Evolutionary conservation across 1,140 invertebrate species (phyloP).

Genomic region (Eumaeus atala): DNA sequence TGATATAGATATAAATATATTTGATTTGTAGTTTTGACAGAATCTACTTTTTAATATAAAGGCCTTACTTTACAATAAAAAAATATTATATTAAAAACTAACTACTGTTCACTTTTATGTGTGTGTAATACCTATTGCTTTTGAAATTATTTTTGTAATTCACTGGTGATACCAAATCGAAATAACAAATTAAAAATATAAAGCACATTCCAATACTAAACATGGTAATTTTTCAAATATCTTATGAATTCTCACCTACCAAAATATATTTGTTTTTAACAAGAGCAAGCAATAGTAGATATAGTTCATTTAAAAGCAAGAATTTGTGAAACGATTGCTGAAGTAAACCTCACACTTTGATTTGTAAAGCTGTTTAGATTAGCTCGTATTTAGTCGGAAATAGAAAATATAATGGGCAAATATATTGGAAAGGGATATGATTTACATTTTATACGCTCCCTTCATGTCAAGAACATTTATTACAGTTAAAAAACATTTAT

Average conservation of each 20-base stretch:
- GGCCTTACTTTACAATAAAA: no score
- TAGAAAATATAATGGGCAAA: not conserved
- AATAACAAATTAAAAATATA: not conserved
- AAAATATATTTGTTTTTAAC: not conserved
- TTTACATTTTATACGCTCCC: not conserved
- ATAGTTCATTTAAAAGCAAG: not conserved
- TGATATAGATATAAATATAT: no score
- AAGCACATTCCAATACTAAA: not conserved
- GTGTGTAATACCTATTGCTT: no score
- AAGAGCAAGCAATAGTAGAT: not conserved
- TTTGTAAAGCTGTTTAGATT: constrained; percentile 1
- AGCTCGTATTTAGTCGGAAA: constrained; percentile 5
- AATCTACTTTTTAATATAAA: no score
- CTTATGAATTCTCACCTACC: not conserved
- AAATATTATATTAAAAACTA: no score
- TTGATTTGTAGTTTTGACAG: no score
- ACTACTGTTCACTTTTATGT: no score
- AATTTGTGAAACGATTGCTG: not conserved
- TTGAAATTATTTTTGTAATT: no score
- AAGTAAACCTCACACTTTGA: constrained; percentile 2
- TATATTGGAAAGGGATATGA: not conserved
- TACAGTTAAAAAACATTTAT: not conserved
- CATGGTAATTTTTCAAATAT: not conserved
- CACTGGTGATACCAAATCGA: constrained; percentile 33
- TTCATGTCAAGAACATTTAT: not conserved